Evolutionary conservation across 2,888 invertebrate genomes (phyloP).

Genomic region (Ypsolopha scabrella): DNA sequence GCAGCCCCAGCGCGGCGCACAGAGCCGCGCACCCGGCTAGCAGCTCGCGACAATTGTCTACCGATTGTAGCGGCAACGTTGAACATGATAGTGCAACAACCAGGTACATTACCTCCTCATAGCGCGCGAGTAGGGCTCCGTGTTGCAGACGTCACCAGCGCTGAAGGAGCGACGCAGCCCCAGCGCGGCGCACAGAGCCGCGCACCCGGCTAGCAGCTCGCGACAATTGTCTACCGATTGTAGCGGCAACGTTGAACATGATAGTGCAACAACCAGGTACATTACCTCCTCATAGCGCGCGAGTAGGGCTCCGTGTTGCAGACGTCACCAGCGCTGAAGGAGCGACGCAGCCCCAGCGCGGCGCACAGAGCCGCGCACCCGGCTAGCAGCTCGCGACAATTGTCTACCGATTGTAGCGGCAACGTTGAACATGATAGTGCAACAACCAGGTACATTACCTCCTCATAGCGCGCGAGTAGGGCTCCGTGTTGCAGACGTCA

Average conservation of each 20-base stretch:
- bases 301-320: no score
- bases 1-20: slow-evolving; percentile 83
- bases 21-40: slow-evolving; percentile 76
- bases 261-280: no score
- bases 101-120: no score
- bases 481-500: slow-evolving; percentile 63
- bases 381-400: no score
- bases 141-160: slow-evolving; percentile 75
- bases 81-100: background rate
- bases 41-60: no score
- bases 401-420: no score
- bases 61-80: background rate
- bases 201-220: slow-evolving; percentile 61
- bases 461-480: no score
- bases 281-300: no score
- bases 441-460: no score
- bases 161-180: slow-evolving; percentile 89
- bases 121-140: no score
- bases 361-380: slow-evolving; percentile 83
- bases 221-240: no score
- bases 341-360: slow-evolving; percentile 83
- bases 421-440: background rate
- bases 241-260: background rate
- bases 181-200: slow-evolving; percentile 81
- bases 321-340: slow-evolving; percentile 87